Conservation (phyloP, 2,113 vertebrate genomes). For the Nycticebus coucang region DNA sequence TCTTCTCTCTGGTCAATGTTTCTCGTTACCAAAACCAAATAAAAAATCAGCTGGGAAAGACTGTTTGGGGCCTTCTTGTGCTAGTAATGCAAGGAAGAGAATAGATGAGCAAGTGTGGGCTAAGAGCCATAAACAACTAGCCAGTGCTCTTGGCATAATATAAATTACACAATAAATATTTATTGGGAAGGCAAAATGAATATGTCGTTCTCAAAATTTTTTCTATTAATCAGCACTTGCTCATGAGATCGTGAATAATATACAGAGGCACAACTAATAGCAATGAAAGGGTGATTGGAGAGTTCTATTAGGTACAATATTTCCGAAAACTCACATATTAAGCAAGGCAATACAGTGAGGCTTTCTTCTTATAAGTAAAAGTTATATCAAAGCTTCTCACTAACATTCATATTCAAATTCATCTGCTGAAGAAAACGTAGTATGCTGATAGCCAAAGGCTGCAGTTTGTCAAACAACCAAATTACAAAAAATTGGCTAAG, state of each 20-base stretch:
- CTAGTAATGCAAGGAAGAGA: background rate
- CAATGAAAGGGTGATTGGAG: background rate
- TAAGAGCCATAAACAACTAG: conserved; percentile 41
- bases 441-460: background rate
- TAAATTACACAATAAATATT: conserved; percentile 59
- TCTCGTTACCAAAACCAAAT: background rate
- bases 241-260: conserved; percentile 18
- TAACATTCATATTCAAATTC: background rate
- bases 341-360: background rate
- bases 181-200: conserved; percentile 51
- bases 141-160: conserved; percentile 15
- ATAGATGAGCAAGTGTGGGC: background rate
- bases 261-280: background rate
- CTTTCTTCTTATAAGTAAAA: background rate
- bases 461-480: background rate
- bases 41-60: background rate
- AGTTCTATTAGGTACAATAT: background rate
- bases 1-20: background rate
- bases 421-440: background rate
- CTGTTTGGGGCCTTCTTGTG: background rate
- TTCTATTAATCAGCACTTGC: conserved; percentile 29
- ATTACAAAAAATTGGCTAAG: background rate
- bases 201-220: conserved; percentile 32
- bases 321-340: background rate
- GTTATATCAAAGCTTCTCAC: background rate